Base-by-base conservation (phyloP, 2,797 vertebrate genomes). In the Bucorvus abyssinicus region DNA sequence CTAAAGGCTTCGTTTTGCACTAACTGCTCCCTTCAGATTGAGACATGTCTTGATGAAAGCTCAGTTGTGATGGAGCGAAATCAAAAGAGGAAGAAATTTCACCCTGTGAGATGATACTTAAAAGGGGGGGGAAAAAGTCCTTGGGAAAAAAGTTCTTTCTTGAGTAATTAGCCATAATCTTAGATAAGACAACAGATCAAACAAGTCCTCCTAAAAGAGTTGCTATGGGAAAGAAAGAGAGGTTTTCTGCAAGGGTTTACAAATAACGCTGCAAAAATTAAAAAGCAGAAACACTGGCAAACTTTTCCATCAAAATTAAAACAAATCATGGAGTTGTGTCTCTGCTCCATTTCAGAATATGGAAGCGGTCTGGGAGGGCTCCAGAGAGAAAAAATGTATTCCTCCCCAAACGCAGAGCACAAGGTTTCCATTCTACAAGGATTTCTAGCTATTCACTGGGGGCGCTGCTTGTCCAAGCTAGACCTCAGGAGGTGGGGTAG, bases 141-240 rank as follows among this genome's bases (percentile, higher is more conserved):
- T 84, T 6, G 3, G 76, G 45, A 93, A 71, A 59, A 61, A 67
- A 86, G 67, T 61, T 86, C 89, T 93, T 92, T 94, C 78, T 70
- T 90, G 91, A 97, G 96, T 96, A 96, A 97, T 97, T 96, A 98
- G 94, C 95, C 81, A 40, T 79, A 93, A 96, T 95, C 95, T 93
- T 91, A 75, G 87, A 94, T 87, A 89, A 97, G 96, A 97, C 89
- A 93, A 79, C 77, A 96, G 91, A 97, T 96, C 96, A 96, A 97
- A 95, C 52, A 52, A 53, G 27, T 69, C 38, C 30, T 94, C 92
- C 95, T 84, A 90, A 89, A 94, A 97, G 96, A 93, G 52, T 24
- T 67, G 88, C 22, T 40, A 50, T 40, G 52, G 55, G 63, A 59
- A 89, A 63, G 56, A 77, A 14, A 47, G 5, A 47, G 5, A 17